Evolutionary conservation across 2,888 invertebrate genomes (phyloP).

Genomic region (Sminthurinus aureus): DNA sequence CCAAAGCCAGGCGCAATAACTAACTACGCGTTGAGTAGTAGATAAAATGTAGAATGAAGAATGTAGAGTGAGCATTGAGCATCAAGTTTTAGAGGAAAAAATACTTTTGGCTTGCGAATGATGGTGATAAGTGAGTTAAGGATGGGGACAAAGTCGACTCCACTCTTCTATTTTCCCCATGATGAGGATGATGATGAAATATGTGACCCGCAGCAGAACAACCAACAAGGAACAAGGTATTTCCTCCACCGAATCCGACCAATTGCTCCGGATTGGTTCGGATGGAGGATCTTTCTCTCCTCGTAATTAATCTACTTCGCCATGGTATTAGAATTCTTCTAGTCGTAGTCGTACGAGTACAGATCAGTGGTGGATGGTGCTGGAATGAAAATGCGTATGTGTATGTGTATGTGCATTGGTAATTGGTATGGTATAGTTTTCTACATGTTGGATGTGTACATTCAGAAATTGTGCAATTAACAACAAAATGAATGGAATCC

Average conservation of each 20-base stretch:
- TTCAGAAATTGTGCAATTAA: slow-evolving; percentile 14
- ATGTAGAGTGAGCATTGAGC: background rate
- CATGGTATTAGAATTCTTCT: background rate
- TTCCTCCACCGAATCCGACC: slow-evolving; percentile 14
- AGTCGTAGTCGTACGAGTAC: too few relatives aligned
- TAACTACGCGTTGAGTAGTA: background rate
- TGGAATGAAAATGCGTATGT: too few relatives aligned
- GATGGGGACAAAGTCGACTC: background rate
- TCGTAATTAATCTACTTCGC: slow-evolving; percentile 16
- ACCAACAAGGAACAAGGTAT: too few relatives aligned
- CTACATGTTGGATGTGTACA: too few relatives aligned
- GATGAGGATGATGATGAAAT: slow-evolving; percentile 14
- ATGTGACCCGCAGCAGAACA: slow-evolving; percentile 19
- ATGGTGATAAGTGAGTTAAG: slow-evolving; percentile 21
- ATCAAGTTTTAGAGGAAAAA: background rate
- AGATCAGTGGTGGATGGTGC: too few relatives aligned
- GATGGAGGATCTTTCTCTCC: slow-evolving; percentile 14
- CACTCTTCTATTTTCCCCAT: background rate
- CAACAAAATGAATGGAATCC: slow-evolving; percentile 20
- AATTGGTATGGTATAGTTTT: slow-evolving; percentile 17
- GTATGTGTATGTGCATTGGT: too few relatives aligned
- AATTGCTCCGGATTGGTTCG: too few relatives aligned
- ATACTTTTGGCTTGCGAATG: slow-evolving; percentile 13
- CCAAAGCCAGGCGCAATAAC: too few relatives aligned
- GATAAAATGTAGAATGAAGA: background rate